These are phyloP conservation scores for Lacerta bilineata DNA, from an alignment of 2,797 vertebrate species.

Conservation along the genomic window DNA sequence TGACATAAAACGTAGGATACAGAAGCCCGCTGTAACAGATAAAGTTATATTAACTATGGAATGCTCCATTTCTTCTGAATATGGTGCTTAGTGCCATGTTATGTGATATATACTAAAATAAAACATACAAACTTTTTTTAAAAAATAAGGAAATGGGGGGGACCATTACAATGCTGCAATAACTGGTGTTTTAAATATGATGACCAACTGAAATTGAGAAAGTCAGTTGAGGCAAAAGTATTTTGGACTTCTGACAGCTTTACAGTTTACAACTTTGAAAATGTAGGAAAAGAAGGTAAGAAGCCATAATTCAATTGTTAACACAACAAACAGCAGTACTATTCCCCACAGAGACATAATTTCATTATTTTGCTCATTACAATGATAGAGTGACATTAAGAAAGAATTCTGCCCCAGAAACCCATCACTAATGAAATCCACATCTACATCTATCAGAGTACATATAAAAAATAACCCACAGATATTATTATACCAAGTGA, in stretches of 20 bases:
- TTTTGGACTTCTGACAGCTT: neutral
- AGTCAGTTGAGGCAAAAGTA: neutral
- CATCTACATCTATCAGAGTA: neutral
- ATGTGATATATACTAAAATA: conserved; percentile 9
- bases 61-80: neutral
- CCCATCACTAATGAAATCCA: too few relatives aligned
- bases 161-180: neutral
- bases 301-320: neutral
- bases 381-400: neutral
- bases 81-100: neutral
- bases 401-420: neutral
- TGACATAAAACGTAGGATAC: neutral
- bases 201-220: neutral
- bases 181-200: neutral
- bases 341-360: neutral
- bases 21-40: conserved; percentile 7
- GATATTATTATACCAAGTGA: too few relatives aligned
- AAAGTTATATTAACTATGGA: neutral
- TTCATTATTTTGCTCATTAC: neutral
- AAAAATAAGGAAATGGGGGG: neutral
- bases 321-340: too few relatives aligned
- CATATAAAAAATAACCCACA: too few relatives aligned
- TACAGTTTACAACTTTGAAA: neutral
- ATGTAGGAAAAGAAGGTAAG: neutral
- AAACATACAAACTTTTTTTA: neutral